Percentiles rank a stretch among this genome's conserved stretches.
Conservation (phyloP, 2,797 vertebrate genomes). For the Melanotaenia nigrans region DNA sequence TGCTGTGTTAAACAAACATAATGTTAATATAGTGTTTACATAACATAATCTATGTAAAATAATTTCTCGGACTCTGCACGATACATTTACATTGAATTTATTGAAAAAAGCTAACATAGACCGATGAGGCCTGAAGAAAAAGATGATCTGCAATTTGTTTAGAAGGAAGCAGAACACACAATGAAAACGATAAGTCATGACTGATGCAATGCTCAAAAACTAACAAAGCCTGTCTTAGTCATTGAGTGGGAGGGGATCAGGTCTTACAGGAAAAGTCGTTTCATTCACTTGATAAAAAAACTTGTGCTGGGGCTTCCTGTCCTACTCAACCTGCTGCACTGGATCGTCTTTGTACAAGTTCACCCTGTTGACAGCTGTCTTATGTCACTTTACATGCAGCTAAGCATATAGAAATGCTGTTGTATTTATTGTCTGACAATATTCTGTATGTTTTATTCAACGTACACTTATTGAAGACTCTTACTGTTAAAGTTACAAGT, state of each 20-base stretch:
- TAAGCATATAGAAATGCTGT: background rate
- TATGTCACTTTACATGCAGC: slow-evolving; percentile 38
- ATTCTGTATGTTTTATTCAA: background rate
- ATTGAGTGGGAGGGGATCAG: slow-evolving; percentile 76
- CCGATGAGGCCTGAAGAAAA: slow-evolving; percentile 27
- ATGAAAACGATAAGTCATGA: slow-evolving; percentile 74
- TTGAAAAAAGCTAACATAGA: slow-evolving; percentile 31
- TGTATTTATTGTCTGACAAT: slow-evolving; percentile 4
- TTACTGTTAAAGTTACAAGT: background rate
- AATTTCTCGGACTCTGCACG: slow-evolving; percentile 5
- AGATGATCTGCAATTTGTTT: slow-evolving; percentile 69
- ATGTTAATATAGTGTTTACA: slow-evolving; percentile 12
- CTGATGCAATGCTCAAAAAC: slow-evolving; percentile 73
- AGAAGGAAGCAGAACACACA: slow-evolving; percentile 60
- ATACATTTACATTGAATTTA: slow-evolving; percentile 5
- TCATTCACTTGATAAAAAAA: slow-evolving; percentile 54
- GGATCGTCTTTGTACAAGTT: slow-evolving; percentile 53
- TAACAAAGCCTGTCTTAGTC: slow-evolving; percentile 76
- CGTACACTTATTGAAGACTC: background rate
- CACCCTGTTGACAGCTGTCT: slow-evolving; percentile 40
- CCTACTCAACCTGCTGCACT: slow-evolving; percentile 77
- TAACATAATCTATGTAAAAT: background rate
- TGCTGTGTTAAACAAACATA: slow-evolving; percentile 4
- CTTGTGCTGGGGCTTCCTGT: slow-evolving; percentile 59
- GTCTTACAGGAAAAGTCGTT: slow-evolving; percentile 80